Percentiles rank a stretch among this genome's conserved stretches.
phyloP scores from a whole-genome alignment of 2,113 vertebrate species.

The Lipophrys pholis region DNA sequence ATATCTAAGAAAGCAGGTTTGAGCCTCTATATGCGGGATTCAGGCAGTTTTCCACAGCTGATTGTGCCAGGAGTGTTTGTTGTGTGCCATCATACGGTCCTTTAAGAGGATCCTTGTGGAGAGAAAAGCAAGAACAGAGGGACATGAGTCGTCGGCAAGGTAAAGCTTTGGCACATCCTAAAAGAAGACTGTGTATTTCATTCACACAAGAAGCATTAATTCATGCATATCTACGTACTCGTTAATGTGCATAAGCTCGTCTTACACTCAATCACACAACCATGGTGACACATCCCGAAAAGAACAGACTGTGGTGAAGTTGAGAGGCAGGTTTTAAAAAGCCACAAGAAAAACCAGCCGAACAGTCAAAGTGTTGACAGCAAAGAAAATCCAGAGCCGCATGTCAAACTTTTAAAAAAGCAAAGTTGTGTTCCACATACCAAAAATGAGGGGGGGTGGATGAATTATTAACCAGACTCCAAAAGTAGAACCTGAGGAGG shows the following conservation, averaged over 20 bases:
- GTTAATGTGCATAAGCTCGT: neutral
- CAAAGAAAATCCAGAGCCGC: conserved; percentile 29
- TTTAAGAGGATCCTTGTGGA: conserved; percentile 2
- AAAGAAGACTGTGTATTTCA: neutral
- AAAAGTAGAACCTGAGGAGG: conserved; percentile 38
- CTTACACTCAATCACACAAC: conserved; percentile 15
- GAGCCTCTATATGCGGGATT: neutral
- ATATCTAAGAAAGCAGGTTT: conserved; percentile 10
- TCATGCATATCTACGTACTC: neutral
- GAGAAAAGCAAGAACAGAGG: neutral
- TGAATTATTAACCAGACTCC: conserved; percentile 72
- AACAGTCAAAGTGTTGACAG: neutral
- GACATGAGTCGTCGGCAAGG: conserved; percentile 1
- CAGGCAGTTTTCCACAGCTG: neutral
- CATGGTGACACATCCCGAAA: neutral
- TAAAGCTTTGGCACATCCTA: neutral
- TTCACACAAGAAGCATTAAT: neutral
- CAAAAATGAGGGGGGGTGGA: conserved; percentile 36
- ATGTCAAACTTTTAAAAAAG: conserved; percentile 53
- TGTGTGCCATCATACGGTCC: conserved; percentile 32
- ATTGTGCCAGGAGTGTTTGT: conserved; percentile 7
- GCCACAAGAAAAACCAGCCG: neutral
- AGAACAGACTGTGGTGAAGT: conserved; percentile 8
- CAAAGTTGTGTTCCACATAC: conserved; percentile 57
- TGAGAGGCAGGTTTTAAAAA: conserved; percentile 3